Evolutionary conservation across 2,113 vertebrate species (phyloP).

Genomic region (Spea multiplicata): DNA sequence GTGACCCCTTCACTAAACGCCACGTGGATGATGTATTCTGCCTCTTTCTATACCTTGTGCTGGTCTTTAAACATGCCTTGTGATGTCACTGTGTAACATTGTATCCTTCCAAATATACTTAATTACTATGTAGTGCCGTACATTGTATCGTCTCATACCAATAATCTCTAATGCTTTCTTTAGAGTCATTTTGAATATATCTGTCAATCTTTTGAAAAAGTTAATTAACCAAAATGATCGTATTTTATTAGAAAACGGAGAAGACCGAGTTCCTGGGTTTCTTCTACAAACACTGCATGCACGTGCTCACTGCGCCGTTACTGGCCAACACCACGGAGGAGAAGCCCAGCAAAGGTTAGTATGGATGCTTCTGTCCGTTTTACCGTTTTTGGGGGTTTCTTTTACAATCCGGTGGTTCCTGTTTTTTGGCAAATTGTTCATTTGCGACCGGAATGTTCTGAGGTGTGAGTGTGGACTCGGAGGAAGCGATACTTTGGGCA

Average conservation of each 20-base stretch:
- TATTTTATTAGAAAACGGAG: slow-evolving; percentile 88
- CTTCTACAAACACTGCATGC: slow-evolving; percentile 99
- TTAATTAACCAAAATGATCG: slow-evolving; percentile 11
- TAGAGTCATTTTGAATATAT: not conserved
- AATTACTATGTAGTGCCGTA: not conserved
- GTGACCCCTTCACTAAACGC: slow-evolving; percentile 42
- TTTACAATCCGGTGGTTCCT: no score
- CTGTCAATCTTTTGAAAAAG: no score
- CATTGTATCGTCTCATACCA: not conserved
- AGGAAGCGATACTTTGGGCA: no score
- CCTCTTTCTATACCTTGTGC: not conserved
- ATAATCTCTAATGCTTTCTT: no score
- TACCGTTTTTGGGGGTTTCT: no score
- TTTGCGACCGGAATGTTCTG: no score
- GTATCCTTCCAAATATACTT: no score
- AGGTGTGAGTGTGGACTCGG: no score
- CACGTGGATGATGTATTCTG: not conserved
- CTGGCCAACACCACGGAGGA: slow-evolving; percentile 98
- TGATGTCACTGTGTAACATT: not conserved
- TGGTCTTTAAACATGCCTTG: not conserved
- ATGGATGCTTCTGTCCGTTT: no score
- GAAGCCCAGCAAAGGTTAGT: slow-evolving; percentile 95
- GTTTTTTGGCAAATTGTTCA: no score
- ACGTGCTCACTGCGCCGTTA: slow-evolving; percentile 96
- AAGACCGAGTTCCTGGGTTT: slow-evolving; percentile 98